phyloP scores from a whole-genome alignment of 2,888 invertebrate species.

The Leptinotarsa tumamoca region DNA sequence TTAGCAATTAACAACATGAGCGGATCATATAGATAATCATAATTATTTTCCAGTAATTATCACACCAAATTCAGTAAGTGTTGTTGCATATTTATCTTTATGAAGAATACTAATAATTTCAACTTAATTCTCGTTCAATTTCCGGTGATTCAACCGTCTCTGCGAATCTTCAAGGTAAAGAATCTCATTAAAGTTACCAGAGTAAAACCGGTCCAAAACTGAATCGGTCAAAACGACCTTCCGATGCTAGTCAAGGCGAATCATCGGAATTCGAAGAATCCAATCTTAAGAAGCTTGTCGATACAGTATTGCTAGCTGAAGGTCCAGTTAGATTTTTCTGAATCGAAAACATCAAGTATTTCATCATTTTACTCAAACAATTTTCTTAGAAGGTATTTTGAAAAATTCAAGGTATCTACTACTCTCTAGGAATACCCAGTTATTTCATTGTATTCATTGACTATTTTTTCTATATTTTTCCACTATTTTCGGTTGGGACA shows the following conservation, averaged over 20 bases:
- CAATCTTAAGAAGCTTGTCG: not conserved
- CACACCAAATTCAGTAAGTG: not conserved
- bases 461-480: no score
- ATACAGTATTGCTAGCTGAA: not conserved
- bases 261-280: slow-evolving; percentile 8
- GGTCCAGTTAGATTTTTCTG: not conserved
- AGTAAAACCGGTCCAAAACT: slow-evolving; percentile 7
- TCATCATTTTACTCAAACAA: no score
- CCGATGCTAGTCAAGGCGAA: slow-evolving; percentile 5
- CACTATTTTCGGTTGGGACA: no score
- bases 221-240: slow-evolving; percentile 1
- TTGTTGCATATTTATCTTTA: not conserved
- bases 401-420: no score
- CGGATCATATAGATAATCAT: not conserved
- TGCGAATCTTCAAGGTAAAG: not conserved
- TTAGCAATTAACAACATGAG: no score
- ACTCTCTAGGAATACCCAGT: no score
- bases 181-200: not conserved
- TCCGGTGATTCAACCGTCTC: not conserved
- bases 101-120: not conserved
- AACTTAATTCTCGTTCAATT: not conserved
- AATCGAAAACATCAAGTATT: not conserved
- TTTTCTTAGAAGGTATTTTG: no score
- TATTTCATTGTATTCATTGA: no score
- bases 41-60: not conserved